Base-by-base conservation (phyloP, 1,140 invertebrate species). In the Macrobrachium nipponense region DNA sequence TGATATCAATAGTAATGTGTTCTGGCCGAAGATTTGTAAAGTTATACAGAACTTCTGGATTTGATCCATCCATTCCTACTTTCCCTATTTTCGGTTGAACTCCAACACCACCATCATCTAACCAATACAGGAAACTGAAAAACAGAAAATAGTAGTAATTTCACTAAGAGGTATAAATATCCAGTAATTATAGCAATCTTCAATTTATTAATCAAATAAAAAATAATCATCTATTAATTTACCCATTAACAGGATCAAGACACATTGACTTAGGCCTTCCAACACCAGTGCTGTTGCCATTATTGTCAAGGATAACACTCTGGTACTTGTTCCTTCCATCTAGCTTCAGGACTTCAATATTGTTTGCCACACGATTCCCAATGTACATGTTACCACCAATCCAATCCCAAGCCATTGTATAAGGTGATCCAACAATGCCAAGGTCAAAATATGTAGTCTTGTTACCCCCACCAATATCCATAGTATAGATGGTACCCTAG, bases 351-450 rank as follows among this genome's bases (percentile, higher is more conserved):
- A 98, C 95, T 92, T 99, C 97, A 83, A 99, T 97, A 87, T 98
- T 98, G 43, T 96, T 96, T 14, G 97, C 96, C 64, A 95, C 93
- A 23, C 95, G 94, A 90, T 99, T 99, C 15, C 97, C 98, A 89
- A 99, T 95, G 90, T 96, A 99, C 11, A 99, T 90, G 91, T 99
- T 99, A 62, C 97, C 92, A 12, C 98, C 97, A 51, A 99, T 93
- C 98, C 98, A 99, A 90, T 99, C 98, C 90, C 98, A 96, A 0
- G 98, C 98, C 58, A 99, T 94, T 1, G 96, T 94, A 68, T 96
- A 97, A 0, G 98, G 96, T 0, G 96, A 95, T 0, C 98, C 98
- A 44, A 98, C 95, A 58, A 98, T 94, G 11, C 97, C 97, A 10
- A 93, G 89, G 2, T 92, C 90, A 0, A 98, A 93, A 90, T 99